phyloP scores from a whole-genome alignment of 2,888 invertebrate species.

The Cantharis flavilabris region DNA sequence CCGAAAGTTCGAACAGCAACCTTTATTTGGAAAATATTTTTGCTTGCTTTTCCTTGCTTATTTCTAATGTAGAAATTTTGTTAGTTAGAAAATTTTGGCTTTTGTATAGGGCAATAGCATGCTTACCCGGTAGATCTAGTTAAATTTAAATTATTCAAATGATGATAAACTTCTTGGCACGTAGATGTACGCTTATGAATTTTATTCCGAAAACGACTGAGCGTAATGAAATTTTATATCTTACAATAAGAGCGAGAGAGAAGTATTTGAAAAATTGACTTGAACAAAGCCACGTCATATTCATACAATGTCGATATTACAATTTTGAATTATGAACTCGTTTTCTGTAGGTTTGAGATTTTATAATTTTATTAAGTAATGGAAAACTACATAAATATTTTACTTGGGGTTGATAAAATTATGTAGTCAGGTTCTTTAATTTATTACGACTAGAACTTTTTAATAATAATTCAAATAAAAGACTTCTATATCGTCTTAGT shows the following conservation, averaged over 20 bases:
- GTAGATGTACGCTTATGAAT: constrained; percentile 18
- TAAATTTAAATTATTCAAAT: constrained; percentile 10
- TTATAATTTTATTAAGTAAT: neutral
- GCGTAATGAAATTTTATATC: constrained; percentile 16
- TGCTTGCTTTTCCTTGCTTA: neutral
- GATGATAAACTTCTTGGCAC: constrained; percentile 15
- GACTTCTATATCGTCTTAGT: neutral
- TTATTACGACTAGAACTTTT: neutral
- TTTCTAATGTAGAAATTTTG: neutral
- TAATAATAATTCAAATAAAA: neutral
- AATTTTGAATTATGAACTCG: neutral
- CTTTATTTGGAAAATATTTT: neutral
- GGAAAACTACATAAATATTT: neutral
- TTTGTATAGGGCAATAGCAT: neutral
- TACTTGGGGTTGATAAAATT: neutral
- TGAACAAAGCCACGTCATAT: neutral
- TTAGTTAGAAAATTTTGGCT: neutral
- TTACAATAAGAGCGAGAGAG: constrained; percentile 3
- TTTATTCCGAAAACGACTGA: constrained; percentile 12
- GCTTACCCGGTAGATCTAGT: constrained; percentile 3
- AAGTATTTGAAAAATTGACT: constrained; percentile 9
- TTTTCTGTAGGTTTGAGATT: neutral
- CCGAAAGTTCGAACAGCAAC: neutral
- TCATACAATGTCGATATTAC: constrained; percentile 1
- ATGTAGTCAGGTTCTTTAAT: neutral